Evolutionary conservation across 92 coral and sea anemone genomes (phyloP), one percentile per base, ranked within the genome.

Genomic region (Chrysogorgia sp.): DNA sequence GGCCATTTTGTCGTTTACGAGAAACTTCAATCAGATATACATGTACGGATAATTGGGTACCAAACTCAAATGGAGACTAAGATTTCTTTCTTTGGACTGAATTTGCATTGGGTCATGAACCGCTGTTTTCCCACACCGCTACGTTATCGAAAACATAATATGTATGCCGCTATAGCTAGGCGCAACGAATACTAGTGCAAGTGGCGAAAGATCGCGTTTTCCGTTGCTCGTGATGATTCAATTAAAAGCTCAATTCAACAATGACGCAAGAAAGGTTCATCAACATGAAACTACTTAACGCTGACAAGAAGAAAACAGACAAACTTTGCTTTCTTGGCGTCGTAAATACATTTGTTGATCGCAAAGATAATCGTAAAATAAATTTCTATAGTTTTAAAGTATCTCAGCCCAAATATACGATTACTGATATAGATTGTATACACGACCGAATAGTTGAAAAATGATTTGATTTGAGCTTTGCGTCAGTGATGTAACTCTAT

Each of bases 131-230:
- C 23, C 86, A 87, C 75, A 82, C 91, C 48, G 90, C 82, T 77
- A 87, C 82, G 61, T 79, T 87, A 22, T 83, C 90, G 49, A 82
- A 79, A 75, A 79, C 90, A 34, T 61, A 82, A 68, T 70, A 70
- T 87, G 79, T 82, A 80, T 19, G 89, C 89, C 22, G 79, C 79
- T 29, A 76, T n/a, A n/a, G n/a, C n/a, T n/a, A 79, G 55, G 83
- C 79, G 40, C 82, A 86, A 61, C 79, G 83, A 43, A 49, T 86
- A 84, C 85, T 58, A 86, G 92, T 66, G 85, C 89, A 52, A 21
- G 84, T 35, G 85, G 84, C 41, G 89, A 85, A 78, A 81, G 92
- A 76, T 79, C n/a, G n/a, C 87, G 29, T 89, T 86, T 75, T 86
- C 93, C 41, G 55, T 87, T 67, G 88, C 84, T 45, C 72, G n/a